Conservation (phyloP, 2,113 vertebrate species). For the Neopipo cinnamomea region DNA sequence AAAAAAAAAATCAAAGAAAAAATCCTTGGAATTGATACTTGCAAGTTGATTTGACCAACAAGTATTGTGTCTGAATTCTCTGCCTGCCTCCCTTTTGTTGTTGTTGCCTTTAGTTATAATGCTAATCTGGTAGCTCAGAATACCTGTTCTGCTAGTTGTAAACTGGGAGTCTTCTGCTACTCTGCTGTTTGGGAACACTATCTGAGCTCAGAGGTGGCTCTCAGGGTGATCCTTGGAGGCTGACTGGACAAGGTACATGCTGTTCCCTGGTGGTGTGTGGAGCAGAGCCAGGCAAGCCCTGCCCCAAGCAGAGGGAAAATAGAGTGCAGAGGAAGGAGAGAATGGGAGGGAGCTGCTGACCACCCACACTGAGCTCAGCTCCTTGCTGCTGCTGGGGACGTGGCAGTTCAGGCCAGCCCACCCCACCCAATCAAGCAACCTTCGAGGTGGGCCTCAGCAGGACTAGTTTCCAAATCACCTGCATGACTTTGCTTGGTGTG, state of each 20-base stretch:
- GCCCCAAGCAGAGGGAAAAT: background rate
- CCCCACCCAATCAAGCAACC: accelerated
- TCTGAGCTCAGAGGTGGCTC: background rate
- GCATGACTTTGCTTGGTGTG: accelerated
- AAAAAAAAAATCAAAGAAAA: background rate
- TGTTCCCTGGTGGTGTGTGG: accelerated
- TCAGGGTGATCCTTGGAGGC: background rate
- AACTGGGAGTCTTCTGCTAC: background rate
- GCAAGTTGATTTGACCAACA: background rate
- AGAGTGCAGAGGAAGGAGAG: background rate
- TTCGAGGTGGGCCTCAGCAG: background rate
- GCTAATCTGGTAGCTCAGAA: background rate
- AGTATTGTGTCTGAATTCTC: background rate
- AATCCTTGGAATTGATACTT: accelerated
- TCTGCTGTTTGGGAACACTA: background rate
- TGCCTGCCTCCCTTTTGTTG: background rate
- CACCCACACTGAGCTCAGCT: accelerated
- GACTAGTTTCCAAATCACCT: background rate
- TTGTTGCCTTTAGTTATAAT: background rate
- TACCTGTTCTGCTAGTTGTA: background rate
- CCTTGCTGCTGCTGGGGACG: accelerated
- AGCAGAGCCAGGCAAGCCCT: background rate
- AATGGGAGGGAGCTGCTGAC: background rate
- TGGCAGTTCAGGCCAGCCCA: background rate
- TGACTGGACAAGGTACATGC: background rate